These are phyloP conservation scores for Camponotus floridanus DNA, from an alignment of 1,140 invertebrate genomes.

Conservation along the genomic window DNA sequence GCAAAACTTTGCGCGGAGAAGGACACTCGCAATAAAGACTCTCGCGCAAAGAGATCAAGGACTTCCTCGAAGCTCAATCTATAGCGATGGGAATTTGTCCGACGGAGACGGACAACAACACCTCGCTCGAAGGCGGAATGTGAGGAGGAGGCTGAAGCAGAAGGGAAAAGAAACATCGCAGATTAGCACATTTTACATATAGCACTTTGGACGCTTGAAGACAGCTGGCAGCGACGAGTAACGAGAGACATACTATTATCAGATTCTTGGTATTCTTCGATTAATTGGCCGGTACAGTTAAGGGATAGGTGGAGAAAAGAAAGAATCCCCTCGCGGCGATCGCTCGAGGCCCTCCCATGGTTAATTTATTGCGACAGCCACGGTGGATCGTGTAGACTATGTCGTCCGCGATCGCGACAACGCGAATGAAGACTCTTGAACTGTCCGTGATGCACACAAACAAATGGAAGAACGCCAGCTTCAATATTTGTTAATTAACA, in stretches of 20 bases:
- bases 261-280: conserved; percentile 77
- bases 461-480: conserved; percentile 43
- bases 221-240: conserved; percentile 43
- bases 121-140: not conserved
- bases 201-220: conserved; percentile 16
- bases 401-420: conserved; percentile 59
- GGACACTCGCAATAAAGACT: conserved; percentile 10
- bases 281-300: conserved; percentile 82
- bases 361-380: conserved; percentile 79
- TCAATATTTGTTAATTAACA: conserved; percentile 64
- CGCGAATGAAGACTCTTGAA: conserved; percentile 79
- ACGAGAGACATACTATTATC: conserved; percentile 78
- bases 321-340: conserved; percentile 64
- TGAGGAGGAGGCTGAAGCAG: not conserved
- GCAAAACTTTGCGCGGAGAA: conserved; percentile 40
- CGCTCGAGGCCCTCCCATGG: conserved; percentile 71
- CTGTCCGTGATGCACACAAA: conserved; percentile 3
- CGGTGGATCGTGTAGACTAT: conserved; percentile 66
- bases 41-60: conserved; percentile 42
- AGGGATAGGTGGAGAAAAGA: conserved; percentile 18
- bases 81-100: conserved; percentile 66
- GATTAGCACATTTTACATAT: conserved; percentile 53
- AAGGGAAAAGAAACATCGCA: conserved; percentile 29
- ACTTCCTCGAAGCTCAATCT: conserved; percentile 68
- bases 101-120: conserved; percentile 30